phyloP scores from a whole-genome alignment of 2,888 invertebrate species.

The Stenodema calcarata region DNA sequence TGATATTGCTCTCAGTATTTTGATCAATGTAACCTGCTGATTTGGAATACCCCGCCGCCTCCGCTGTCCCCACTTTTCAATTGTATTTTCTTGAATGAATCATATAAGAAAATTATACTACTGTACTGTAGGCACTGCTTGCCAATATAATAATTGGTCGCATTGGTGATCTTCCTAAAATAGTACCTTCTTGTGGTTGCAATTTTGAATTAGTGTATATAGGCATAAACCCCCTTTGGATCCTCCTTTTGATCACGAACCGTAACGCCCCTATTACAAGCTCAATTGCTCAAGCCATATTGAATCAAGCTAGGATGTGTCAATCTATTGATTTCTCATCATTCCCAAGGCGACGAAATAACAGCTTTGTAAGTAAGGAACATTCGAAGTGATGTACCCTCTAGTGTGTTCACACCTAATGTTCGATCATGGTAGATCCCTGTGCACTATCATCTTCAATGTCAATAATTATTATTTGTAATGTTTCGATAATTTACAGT shows the following conservation, averaged over 20 bases:
- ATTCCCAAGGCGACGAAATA: slow-evolving; percentile 20
- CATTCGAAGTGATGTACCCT: neutral
- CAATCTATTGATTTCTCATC: slow-evolving; percentile 18
- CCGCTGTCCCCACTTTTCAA: too few species aligned
- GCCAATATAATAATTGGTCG: too few species aligned
- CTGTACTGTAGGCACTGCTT: too few species aligned
- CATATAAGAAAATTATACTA: too few species aligned
- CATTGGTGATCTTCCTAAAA: too few species aligned
- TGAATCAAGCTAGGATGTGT: neutral
- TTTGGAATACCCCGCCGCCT: too few species aligned
- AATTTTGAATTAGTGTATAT: too few species aligned
- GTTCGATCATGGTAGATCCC: neutral
- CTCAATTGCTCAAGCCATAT: neutral
- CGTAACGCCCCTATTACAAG: neutral
- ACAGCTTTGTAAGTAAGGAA: neutral
- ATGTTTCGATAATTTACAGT: neutral
- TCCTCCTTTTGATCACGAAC: neutral
- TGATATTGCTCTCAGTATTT: neutral
- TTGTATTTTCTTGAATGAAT: too few species aligned
- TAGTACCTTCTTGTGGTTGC: too few species aligned
- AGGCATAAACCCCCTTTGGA: too few species aligned
- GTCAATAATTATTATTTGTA: neutral
- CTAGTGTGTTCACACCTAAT: neutral
- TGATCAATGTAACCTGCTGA: too few species aligned
- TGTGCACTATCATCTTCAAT: neutral